Evolutionary conservation across 2,113 vertebrate genomes (phyloP).

Genomic region (Leptobrachium ailaonicum): DNA sequence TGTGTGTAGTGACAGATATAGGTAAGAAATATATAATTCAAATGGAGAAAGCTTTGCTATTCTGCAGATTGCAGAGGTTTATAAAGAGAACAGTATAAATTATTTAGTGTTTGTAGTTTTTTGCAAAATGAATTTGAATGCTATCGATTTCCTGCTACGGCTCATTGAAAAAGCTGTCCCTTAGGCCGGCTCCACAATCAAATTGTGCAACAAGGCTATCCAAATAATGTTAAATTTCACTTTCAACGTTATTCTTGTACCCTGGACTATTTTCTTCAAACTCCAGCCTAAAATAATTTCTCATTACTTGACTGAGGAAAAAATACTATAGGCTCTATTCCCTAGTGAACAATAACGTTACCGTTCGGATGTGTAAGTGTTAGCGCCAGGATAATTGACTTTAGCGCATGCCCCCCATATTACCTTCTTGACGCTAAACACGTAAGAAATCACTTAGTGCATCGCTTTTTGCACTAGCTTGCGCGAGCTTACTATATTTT

Average conservation of each 20-base stretch:
- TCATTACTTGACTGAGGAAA: background rate
- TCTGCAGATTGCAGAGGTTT: background rate
- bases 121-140: slow-evolving; percentile 19
- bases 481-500: too few species aligned
- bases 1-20: too few species aligned
- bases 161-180: slow-evolving; percentile 12
- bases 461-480: too few species aligned
- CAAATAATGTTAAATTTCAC: slow-evolving; percentile 16
- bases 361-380: too few species aligned
- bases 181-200: slow-evolving; percentile 1
- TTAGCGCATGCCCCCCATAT: too few species aligned
- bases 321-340: too few species aligned
- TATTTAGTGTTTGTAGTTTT: slow-evolving; percentile 31
- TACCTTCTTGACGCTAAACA: too few species aligned
- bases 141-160: slow-evolving; percentile 25
- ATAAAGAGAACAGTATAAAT: slow-evolving; percentile 7
- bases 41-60: too few species aligned
- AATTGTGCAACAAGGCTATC: slow-evolving; percentile 24
- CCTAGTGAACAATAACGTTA: too few species aligned
- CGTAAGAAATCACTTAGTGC: too few species aligned
- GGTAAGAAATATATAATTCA: too few species aligned
- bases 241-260: slow-evolving; percentile 18
- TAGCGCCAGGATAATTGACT: too few species aligned
- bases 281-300: slow-evolving; percentile 3
- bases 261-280: background rate